A percentile compares a stretch with the other conserved stretches of the same genome.
Evolutionary conservation across 2,888 invertebrate genomes (phyloP).

Genomic region (Sphaeridia pumilis): DNA sequence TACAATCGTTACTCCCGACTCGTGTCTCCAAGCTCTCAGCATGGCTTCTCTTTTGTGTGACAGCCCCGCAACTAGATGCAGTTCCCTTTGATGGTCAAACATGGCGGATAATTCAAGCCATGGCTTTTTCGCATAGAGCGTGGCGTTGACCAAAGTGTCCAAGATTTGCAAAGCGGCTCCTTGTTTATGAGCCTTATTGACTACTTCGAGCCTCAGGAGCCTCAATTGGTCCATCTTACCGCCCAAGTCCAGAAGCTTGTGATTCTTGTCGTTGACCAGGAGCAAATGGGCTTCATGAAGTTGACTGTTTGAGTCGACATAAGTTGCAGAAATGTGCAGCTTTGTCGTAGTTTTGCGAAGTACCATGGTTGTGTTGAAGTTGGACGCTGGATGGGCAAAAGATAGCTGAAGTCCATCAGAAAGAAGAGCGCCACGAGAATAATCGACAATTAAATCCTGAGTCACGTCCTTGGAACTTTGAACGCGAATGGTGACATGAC

Average conservation of each 20-base stretch:
- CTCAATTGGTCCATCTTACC: not conserved
- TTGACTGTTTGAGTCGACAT: not conserved
- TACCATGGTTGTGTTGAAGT: not conserved
- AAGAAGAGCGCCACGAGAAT: not conserved
- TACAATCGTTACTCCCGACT: conserved; percentile 33
- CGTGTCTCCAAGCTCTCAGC: conserved; percentile 31
- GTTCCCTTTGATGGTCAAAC: conserved; percentile 16
- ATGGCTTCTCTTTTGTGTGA: conserved; percentile 37
- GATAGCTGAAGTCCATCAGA: conserved; percentile 6
- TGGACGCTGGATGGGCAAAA: conserved; percentile 7
- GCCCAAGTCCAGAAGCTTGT: not conserved
- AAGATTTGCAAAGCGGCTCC: not conserved
- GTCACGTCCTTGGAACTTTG: conserved; percentile 27
- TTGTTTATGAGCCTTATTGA: not conserved
- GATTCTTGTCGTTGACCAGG: not conserved
- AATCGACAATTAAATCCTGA: conserved; percentile 20
- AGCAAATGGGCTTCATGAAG: not conserved
- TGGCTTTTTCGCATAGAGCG: conserved; percentile 11
- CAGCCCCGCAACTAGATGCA: conserved; percentile 35
- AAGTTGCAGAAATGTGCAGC: not conserved
- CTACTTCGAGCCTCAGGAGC: not conserved
- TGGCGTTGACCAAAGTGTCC: not conserved
- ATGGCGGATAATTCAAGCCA: conserved; percentile 20
- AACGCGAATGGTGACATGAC: conserved; percentile 19
- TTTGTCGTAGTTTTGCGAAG: not conserved